A percentile compares a stretch with the other conserved stretches of the same genome.
phyloP scores from a whole-genome alignment of 1,140 invertebrate genomes.

The Ceratina calcarata region DNA sequence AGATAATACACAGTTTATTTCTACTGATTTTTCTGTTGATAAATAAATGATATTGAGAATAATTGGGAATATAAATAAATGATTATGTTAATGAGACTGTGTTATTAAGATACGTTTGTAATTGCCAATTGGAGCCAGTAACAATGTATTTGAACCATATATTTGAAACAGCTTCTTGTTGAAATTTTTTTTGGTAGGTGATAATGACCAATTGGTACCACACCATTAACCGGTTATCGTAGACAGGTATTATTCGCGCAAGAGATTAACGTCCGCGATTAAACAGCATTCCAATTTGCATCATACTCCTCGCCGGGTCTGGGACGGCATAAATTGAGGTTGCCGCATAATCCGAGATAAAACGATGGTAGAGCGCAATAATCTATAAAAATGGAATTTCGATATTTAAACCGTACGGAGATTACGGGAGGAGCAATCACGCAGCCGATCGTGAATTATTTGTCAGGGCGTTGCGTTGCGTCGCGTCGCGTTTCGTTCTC shows the following conservation, averaged over 20 bases:
- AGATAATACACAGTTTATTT: too few species aligned
- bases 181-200: too few species aligned
- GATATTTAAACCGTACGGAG: conserved; percentile 40
- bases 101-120: too few species aligned
- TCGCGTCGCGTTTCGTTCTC: conserved; percentile 9
- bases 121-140: too few species aligned
- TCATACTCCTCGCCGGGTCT: neutral
- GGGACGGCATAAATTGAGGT: conserved; percentile 23
- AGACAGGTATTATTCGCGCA: neutral
- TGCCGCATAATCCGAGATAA: conserved; percentile 37
- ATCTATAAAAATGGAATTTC: conserved; percentile 43
- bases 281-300: conserved; percentile 25
- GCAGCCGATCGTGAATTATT: conserved; percentile 45
- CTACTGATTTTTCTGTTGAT: too few species aligned
- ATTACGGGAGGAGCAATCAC: conserved; percentile 41
- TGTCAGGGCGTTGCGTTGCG: conserved; percentile 16
- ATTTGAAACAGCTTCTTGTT: too few species aligned
- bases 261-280: conserved; percentile 35
- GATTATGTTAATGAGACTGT: too few species aligned
- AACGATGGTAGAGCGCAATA: conserved; percentile 34
- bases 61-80: too few species aligned
- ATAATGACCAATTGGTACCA: neutral
- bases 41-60: too few species aligned
- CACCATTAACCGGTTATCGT: conserved; percentile 7
- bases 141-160: too few species aligned